phyloP scores from a whole-genome alignment of 2,888 invertebrate genomes.

The Eutolmus rufibarbis region DNA sequence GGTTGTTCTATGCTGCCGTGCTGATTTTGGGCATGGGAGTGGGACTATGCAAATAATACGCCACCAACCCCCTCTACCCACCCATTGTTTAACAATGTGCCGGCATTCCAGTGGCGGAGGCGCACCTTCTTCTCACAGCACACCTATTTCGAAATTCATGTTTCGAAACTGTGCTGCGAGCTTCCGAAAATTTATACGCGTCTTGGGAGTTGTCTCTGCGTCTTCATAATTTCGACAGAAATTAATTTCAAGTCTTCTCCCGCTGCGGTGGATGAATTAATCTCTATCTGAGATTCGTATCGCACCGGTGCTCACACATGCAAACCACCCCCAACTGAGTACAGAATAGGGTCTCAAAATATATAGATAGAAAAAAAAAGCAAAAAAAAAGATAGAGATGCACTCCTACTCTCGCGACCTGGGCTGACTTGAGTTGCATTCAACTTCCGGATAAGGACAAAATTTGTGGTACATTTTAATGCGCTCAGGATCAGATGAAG shows the following conservation, averaged over 20 bases:
- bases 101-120: neutral
- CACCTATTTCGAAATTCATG: neutral
- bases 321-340: neutral
- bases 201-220: constrained; percentile 21
- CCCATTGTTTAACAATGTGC: neutral
- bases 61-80: neutral
- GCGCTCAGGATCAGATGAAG: constrained; percentile 17
- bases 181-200: constrained; percentile 38
- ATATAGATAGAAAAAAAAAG: neutral
- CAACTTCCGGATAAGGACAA: constrained; percentile 21
- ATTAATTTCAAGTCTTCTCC: constrained; percentile 28
- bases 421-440: neutral
- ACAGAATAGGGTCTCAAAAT: neutral
- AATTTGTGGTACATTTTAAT: constrained; percentile 33
- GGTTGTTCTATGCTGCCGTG: neutral
- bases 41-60: neutral
- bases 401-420: neutral
- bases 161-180: neutral
- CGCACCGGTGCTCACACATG: neutral
- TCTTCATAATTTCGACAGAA: constrained; percentile 38
- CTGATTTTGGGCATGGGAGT: neutral
- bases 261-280: neutral
- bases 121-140: neutral
- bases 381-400: neutral
- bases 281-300: neutral